Percentiles rank a stretch among this genome's conserved stretches.
These are phyloP conservation scores for Mamestra brassicae DNA, from an alignment of 2,888 invertebrate genomes.

Conservation along the genomic window DNA sequence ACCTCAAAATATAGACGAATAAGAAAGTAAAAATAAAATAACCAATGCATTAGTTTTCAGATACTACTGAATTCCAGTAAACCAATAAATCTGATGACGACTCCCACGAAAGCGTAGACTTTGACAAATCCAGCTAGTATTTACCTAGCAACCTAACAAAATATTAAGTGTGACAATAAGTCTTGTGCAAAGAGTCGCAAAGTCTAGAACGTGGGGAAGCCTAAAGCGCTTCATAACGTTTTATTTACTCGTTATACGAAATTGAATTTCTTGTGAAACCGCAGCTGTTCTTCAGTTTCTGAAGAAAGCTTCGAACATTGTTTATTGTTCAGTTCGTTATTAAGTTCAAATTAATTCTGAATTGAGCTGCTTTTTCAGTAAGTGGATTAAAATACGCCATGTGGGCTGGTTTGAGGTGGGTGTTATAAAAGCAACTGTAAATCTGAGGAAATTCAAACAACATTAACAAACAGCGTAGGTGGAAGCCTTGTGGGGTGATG, in stretches of 20 bases:
- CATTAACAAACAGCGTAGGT: background rate
- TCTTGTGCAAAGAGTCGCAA: conserved; percentile 12
- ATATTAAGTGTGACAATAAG: conserved; percentile 25
- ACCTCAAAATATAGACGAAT: too few species aligned
- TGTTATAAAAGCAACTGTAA: conserved; percentile 2
- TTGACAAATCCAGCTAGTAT: conserved; percentile 2
- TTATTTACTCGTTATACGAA: conserved; percentile 58
- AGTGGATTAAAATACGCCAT: conserved; percentile 28
- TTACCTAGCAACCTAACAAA: conserved; percentile 3
- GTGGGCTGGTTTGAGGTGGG: conserved; percentile 20
- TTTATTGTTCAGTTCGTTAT: conserved; percentile 33
- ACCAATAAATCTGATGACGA: too few species aligned
- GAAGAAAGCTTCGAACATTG: conserved; percentile 45
- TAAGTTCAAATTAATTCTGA: conserved; percentile 45
- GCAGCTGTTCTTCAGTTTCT: conserved; percentile 30
- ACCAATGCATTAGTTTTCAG: too few species aligned
- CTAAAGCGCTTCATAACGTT: conserved; percentile 37
- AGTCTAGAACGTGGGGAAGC: conserved; percentile 7
- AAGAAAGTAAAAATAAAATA: too few species aligned
- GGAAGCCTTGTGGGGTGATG: background rate
- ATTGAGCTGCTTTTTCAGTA: conserved; percentile 26
- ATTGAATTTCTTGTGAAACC: conserved; percentile 61
- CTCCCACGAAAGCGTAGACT: background rate
- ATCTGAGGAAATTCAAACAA: background rate
- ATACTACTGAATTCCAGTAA: too few species aligned